phyloP scores from a whole-genome alignment of 2,888 invertebrate genomes.

The Andricus quercusramuli region DNA sequence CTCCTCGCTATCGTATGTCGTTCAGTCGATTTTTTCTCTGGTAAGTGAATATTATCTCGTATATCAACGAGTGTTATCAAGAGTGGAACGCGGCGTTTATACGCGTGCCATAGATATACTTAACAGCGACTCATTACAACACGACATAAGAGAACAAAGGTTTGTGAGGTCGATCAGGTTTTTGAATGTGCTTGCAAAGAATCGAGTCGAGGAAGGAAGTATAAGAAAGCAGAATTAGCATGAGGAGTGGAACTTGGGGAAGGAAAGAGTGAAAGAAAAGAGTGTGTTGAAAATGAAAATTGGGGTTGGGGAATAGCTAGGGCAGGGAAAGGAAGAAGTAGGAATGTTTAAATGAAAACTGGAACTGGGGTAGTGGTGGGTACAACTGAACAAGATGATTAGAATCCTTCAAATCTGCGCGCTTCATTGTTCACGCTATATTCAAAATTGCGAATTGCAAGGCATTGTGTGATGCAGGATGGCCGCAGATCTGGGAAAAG shows the following conservation, averaged over 20 bases:
- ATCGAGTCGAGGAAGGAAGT: constrained; percentile 30
- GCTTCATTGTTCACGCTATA: neutral
- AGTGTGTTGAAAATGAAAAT: constrained; percentile 35
- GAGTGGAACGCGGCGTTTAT: neutral
- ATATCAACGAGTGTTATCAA: neutral
- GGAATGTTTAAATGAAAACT: constrained; percentile 13
- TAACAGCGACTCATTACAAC: constrained; percentile 7
- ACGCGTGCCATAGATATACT: neutral
- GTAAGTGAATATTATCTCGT: constrained; percentile 9
- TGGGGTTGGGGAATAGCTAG: neutral
- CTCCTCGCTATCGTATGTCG: neutral
- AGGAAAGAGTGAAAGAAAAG: constrained; percentile 30
- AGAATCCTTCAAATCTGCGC: neutral
- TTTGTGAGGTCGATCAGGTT: constrained; percentile 15
- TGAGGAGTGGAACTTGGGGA: constrained; percentile 1
- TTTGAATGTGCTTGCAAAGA: constrained; percentile 25
- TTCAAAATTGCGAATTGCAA: neutral
- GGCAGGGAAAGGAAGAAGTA: neutral
- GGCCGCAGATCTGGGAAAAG: too few relatives aligned
- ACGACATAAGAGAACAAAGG: constrained; percentile 6
- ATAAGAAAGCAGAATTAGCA: constrained; percentile 23
- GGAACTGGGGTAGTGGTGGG: neutral
- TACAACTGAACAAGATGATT: neutral
- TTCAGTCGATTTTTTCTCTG: neutral
- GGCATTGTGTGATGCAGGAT: too few relatives aligned